phyloP scores from a whole-genome alignment of 2,113 vertebrate species.

The Gopherus evgoodei region DNA sequence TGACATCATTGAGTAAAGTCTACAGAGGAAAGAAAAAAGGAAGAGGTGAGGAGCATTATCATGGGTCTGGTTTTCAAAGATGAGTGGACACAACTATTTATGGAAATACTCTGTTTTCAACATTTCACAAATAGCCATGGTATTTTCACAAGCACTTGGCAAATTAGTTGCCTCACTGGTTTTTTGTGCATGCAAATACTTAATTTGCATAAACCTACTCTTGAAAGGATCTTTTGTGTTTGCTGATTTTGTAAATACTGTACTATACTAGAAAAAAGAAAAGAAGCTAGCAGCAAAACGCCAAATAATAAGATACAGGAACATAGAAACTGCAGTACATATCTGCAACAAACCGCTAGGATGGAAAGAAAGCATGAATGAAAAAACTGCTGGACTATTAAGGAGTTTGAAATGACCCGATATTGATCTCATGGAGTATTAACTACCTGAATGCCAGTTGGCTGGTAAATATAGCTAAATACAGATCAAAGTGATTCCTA shows the following conservation, averaged over 20 bases:
- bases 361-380: not conserved
- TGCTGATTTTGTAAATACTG: too few relatives aligned
- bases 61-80: not conserved
- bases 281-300: not conserved
- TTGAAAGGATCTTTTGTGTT: not conserved
- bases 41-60: not conserved
- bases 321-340: not conserved
- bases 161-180: not conserved
- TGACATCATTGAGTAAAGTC: not conserved
- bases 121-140: not conserved
- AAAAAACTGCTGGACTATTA: not conserved
- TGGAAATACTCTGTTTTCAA: not conserved
- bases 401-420: not conserved
- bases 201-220: not conserved
- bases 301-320: not conserved
- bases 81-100: not conserved
- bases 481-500: not conserved
- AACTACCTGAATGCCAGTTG: not conserved
- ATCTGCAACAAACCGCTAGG: not conserved
- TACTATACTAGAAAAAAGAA: not conserved
- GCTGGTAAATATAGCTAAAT: not conserved
- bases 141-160: not conserved
- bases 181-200: not conserved
- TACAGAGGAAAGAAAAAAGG: not conserved
- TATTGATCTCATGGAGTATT: not conserved